phyloP scores from a whole-genome alignment of 2,113 vertebrate species.

The Prionailurus bengalensis region DNA sequence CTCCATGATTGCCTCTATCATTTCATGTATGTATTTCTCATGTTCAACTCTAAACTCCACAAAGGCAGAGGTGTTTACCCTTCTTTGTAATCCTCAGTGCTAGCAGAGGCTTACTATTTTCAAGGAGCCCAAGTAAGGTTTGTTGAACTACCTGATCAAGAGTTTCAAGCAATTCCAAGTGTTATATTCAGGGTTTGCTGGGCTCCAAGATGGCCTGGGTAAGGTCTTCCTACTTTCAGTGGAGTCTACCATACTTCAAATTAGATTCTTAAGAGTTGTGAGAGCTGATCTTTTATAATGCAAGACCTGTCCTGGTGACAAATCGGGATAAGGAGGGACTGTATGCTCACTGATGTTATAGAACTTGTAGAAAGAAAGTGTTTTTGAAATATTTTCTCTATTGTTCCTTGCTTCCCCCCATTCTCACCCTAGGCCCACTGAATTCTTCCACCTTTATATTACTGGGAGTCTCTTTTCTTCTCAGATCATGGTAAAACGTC shows the following conservation, averaged over 20 bases:
- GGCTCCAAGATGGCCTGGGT: not conserved
- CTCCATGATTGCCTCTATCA: not conserved
- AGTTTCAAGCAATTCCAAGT: constrained; percentile 6
- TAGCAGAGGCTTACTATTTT: not conserved
- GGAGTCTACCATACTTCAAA: not conserved
- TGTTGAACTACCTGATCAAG: not conserved
- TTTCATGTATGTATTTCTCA: not conserved
- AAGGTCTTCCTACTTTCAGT: not conserved
- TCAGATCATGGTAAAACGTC: not conserved
- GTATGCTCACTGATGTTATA: not conserved
- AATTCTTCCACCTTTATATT: not conserved
- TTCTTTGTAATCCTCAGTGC: not conserved
- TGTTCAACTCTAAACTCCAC: not conserved
- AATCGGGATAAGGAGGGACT: not conserved
- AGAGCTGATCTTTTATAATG: not conserved
- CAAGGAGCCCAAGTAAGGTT: not conserved
- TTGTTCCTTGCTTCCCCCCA: not conserved
- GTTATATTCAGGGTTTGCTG: not conserved
- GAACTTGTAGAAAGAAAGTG: not conserved
- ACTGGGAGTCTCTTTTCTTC: not conserved
- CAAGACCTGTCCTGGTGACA: not conserved
- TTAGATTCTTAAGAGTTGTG: not conserved
- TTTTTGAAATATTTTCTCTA: constrained; percentile 8
- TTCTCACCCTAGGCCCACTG: not conserved
- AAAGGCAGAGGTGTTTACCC: not conserved